Conservation (phyloP, 2,113 vertebrate species). For the Melanerpes formicivorus region DNA sequence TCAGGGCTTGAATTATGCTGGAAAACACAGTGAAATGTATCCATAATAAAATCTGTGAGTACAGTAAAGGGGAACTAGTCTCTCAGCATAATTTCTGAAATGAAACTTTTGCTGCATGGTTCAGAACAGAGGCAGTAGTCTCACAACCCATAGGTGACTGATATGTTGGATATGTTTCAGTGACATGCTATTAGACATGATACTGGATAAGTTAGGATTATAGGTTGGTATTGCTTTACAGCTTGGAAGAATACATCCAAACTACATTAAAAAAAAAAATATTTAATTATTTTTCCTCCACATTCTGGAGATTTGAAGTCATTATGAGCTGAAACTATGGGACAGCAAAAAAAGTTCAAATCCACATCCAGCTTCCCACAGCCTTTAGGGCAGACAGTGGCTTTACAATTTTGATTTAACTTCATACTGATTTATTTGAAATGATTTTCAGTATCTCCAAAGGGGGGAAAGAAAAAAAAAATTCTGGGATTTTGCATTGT, state of each 20-base stretch:
- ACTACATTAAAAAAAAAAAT: background rate
- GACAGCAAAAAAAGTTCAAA: background rate
- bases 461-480: background rate
- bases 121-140: background rate
- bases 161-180: background rate
- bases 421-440: background rate
- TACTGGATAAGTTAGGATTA: background rate
- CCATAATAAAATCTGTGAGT: background rate
- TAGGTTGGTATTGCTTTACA: background rate
- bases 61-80: background rate
- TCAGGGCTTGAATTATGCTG: background rate
- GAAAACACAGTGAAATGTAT: background rate
- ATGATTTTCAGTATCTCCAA: background rate
- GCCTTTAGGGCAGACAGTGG: background rate
- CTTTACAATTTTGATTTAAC: background rate
- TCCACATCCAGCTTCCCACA: background rate
- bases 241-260: background rate
- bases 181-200: background rate
- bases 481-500: background rate
- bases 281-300: background rate
- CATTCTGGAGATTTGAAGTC: background rate
- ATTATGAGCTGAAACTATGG: background rate
- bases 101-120: background rate
- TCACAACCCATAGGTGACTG: background rate
- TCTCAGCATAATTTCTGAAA: background rate